Conservation (phyloP, 2,888 invertebrate species). For the Diplazon laetatorius region DNA sequence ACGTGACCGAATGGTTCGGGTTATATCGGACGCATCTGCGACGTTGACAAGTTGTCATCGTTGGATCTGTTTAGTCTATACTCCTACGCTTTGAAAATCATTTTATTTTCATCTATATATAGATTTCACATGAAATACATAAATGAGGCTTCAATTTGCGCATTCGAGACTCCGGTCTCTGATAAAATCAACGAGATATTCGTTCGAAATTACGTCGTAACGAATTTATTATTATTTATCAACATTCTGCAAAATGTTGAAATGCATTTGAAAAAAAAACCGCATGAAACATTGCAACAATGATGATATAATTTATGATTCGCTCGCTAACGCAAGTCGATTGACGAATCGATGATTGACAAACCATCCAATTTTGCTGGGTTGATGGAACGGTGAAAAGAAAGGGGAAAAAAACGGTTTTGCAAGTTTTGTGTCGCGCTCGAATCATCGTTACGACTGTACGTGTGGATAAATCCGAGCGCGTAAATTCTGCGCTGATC, state of each 20-base stretch:
- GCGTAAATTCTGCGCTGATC: constrained; percentile 1
- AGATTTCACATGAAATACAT: too few relatives aligned
- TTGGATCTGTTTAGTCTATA: too few relatives aligned
- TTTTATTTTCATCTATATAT: background rate
- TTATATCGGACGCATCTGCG: background rate
- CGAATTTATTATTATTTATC: too few relatives aligned
- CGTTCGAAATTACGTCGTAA: too few relatives aligned
- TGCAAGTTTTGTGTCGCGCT: background rate
- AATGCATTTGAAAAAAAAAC: background rate
- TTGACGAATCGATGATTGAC: constrained; percentile 6
- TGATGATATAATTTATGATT: background rate
- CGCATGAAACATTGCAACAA: too few relatives aligned
- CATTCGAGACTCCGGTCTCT: too few relatives aligned
- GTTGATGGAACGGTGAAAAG: too few relatives aligned
- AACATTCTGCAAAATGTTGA: too few relatives aligned
- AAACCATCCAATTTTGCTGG: constrained; percentile 5
- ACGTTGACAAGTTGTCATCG: background rate
- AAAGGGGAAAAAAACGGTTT: background rate
- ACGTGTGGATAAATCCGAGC: background rate
- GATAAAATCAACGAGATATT: too few relatives aligned
- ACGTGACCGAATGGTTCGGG: constrained; percentile 31
- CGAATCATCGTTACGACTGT: constrained; percentile 1
- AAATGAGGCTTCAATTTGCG: too few relatives aligned
- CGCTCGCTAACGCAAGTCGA: background rate
- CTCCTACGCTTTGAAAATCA: background rate